Evolutionary conservation across 2,113 vertebrate genomes (phyloP).

Genomic region (Larimichthys polyactis): DNA sequence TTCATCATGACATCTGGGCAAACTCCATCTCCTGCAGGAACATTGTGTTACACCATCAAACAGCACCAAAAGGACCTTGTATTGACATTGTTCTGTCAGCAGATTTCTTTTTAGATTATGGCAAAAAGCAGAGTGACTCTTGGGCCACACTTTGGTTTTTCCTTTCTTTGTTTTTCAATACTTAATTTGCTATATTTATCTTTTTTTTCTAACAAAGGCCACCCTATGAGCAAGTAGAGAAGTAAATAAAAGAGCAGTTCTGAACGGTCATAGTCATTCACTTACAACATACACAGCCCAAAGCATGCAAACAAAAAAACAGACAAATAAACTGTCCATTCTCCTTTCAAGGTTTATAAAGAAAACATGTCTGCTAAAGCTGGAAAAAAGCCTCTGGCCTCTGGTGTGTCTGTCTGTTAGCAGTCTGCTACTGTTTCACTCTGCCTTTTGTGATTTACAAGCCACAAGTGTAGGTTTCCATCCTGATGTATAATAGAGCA

Average conservation of each 20-base stretch:
- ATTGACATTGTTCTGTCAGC: background rate
- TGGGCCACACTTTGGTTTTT: background rate
- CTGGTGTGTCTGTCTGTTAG: conserved; percentile 38
- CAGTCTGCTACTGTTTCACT: conserved; percentile 24
- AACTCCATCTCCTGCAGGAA: background rate
- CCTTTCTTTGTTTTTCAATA: background rate
- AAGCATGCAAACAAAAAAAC: conserved; percentile 10
- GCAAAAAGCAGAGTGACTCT: background rate
- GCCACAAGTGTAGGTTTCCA: conserved; percentile 49
- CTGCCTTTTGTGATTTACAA: conserved; percentile 37
- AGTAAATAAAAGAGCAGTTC: background rate
- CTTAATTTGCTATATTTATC: background rate
- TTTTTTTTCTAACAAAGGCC: conserved; percentile 4
- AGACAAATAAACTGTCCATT: conserved; percentile 3
- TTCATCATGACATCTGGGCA: background rate
- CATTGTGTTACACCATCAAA: background rate
- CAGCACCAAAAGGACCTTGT: background rate
- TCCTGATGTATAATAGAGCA: conserved; percentile 28
- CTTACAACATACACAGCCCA: background rate
- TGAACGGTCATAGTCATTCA: conserved; percentile 3
- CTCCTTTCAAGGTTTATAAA: conserved; percentile 1
- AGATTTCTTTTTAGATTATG: background rate
- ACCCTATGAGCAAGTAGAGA: conserved; percentile 1
- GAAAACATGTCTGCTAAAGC: background rate
- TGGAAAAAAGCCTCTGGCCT: conserved; percentile 18